Evolutionary conservation across 2,888 invertebrate genomes (phyloP), one percentile per base, ranked within the genome.

Genomic region (Suillia variegata): DNA sequence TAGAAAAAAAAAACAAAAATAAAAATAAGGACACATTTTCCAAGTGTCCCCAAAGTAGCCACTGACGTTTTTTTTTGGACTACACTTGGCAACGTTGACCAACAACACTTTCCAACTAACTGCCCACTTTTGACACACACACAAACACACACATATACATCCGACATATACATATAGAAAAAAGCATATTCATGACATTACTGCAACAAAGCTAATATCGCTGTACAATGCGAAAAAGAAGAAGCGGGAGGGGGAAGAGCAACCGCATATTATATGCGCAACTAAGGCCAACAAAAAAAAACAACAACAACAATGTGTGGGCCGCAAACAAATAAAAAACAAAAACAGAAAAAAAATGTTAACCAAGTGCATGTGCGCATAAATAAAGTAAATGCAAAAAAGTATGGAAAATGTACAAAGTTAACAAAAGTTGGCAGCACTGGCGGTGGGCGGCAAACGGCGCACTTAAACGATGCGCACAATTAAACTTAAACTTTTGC

Each of bases 401-500:
- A n/a, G n/a, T n/a, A n/a, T n/a, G n/a, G n/a, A n/a, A n/a, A 38
- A 20, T 45, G 45, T 20, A 6, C 20, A 6, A 38, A 18, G 45
- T 20, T 45, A 45, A 45, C 18, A 45, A 3, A 45, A 45, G 45
- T 45, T 45, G 45, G n/a, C 10, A 38, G 10, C n/a, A 53, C 21
- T 3, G n/a, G 10, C n/a, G 22, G 52, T n/a, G n/a, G n/a, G n/a
- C n/a, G n/a, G n/a, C n/a, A n/a, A n/a, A n/a, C 60, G 50, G 34
- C 66, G 66, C 66, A 64, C 62, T 66, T 68, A 68, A 71, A 67
- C 68, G 70, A 64, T 73, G 67, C 68, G 70, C 74, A 73, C 74
- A 73, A 73, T 73, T 73, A 73, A 73, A 73, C 72, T 73, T 73
- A 67, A 73, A 73, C 74, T 73, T 73, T 72, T 66, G 38, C n/a